Conservation (phyloP, 2,888 invertebrate species). For the Endomychus coccineus region DNA sequence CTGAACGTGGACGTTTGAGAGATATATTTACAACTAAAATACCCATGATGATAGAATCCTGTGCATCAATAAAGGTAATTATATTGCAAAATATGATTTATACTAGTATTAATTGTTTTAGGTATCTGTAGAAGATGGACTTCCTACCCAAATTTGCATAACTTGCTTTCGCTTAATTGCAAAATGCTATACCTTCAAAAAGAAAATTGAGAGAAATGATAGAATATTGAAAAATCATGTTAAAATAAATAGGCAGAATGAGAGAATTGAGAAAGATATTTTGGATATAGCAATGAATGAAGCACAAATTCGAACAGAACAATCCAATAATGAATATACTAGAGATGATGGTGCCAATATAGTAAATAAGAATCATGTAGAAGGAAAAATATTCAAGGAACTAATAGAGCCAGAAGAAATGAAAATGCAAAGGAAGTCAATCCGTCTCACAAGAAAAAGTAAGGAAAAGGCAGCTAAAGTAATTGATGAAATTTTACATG, state of each 20-base stretch:
- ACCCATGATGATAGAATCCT: slow-evolving; percentile 36
- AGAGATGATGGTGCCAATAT: too few species aligned
- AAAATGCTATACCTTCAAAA: slow-evolving; percentile 40
- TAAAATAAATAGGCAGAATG: slow-evolving; percentile 22
- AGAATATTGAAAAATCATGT: slow-evolving; percentile 33
- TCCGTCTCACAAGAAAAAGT: neutral
- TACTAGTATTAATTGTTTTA: slow-evolving; percentile 24
- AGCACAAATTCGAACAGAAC: slow-evolving; percentile 29
- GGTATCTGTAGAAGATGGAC: slow-evolving; percentile 38
- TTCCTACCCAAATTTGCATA: slow-evolving; percentile 41
- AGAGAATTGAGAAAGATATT: slow-evolving; percentile 29
- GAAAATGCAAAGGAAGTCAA: slow-evolving; percentile 15
- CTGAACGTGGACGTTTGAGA: slow-evolving; percentile 31
- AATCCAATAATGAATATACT: too few species aligned
- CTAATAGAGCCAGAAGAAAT: slow-evolving; percentile 23
- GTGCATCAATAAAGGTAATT: slow-evolving; percentile 34
- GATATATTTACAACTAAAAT: slow-evolving; percentile 33
- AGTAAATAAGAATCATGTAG: too few species aligned
- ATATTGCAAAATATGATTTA: neutral
- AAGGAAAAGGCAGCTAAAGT: slow-evolving; percentile 2
- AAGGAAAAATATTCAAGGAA: slow-evolving; percentile 14
- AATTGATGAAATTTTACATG: neutral
- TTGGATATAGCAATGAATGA: slow-evolving; percentile 33
- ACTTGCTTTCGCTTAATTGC: slow-evolving; percentile 41
- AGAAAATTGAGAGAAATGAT: slow-evolving; percentile 40